A percentile compares a stretch with the other conserved stretches of the same genome.
These are phyloP conservation scores for Montipora cactus DNA, from an alignment of 64 coral and sea anemone genomes.

Conservation along the genomic window DNA sequence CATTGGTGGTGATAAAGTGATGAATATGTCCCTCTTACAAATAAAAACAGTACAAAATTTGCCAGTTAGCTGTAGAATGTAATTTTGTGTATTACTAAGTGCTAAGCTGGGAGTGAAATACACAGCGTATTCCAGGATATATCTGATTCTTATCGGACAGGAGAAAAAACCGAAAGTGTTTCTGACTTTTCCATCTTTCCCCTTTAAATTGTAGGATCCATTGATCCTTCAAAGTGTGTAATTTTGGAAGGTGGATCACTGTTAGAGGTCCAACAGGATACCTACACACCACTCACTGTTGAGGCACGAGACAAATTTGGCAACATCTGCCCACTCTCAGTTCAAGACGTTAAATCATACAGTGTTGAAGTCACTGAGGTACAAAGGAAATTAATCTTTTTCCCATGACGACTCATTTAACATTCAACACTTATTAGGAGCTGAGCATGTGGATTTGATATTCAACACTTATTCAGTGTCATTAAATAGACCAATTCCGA, in stretches of 20 bases:
- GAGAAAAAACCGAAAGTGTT: background rate
- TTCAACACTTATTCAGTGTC: no score
- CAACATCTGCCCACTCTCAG: conserved; percentile 76
- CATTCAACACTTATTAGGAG: no score
- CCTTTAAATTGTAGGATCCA: conserved; percentile 29
- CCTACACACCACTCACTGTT: conserved; percentile 86
- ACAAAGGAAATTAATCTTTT: background rate
- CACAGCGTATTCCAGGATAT: no score
- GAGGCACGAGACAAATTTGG: conserved; percentile 93
- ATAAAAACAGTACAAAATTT: no score
- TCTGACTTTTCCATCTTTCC: background rate
- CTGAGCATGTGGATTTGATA: no score
- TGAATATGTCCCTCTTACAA: no score
- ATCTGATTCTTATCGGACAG: background rate
- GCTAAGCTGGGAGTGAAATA: no score
- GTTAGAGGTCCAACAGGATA: conserved; percentile 70
- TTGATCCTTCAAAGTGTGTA: conserved; percentile 82
- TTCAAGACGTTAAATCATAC: conserved; percentile 73
- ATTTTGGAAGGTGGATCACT: conserved; percentile 78
- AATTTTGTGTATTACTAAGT: no score
- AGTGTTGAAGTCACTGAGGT: conserved; percentile 82
- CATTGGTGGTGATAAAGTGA: no score
- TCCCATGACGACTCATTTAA: no score
- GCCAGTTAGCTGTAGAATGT: no score
- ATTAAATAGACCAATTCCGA: no score